Percentiles rank a stretch among this genome's conserved stretches.
These are phyloP conservation scores for Ectemnius lituratus DNA, from an alignment of 2,888 invertebrate genomes.

Conservation along the genomic window DNA sequence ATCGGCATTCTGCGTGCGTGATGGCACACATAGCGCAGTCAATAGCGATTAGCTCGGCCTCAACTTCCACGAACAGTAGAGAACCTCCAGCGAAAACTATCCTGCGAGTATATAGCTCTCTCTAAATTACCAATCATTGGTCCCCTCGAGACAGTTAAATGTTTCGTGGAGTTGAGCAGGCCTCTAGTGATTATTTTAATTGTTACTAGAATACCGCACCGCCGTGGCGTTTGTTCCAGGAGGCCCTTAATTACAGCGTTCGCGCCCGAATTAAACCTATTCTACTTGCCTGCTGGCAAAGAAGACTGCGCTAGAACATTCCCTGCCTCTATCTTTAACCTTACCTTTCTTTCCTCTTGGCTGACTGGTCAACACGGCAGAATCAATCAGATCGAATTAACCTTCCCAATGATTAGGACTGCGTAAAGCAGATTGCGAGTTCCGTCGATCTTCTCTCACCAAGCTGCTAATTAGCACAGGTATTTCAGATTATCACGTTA, in stretches of 20 bases:
- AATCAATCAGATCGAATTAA: constrained; percentile 56
- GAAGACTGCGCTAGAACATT: constrained; percentile 44
- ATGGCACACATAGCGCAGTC: constrained; percentile 35
- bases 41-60: constrained; percentile 62
- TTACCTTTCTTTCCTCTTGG: constrained; percentile 40
- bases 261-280: constrained; percentile 57
- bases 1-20: constrained; percentile 57
- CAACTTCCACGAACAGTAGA: constrained; percentile 1
- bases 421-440: not conserved
- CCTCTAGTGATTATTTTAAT: constrained; percentile 70
- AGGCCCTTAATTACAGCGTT: constrained; percentile 66
- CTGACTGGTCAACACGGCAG: constrained; percentile 43
- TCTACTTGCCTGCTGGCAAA: constrained; percentile 57
- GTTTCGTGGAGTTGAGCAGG: constrained; percentile 46
- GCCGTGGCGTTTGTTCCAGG: constrained; percentile 40
- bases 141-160: constrained; percentile 50
- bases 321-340: constrained; percentile 36
- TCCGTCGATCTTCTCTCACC: no score
- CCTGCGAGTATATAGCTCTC: constrained; percentile 41
- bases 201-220: constrained; percentile 51
- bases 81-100: constrained; percentile 25
- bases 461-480: no score
- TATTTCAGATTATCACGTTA: no score
- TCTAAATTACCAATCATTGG: constrained; percentile 61
- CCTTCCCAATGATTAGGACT: constrained; percentile 26